A percentile compares a stretch with the other conserved stretches of the same genome.
Evolutionary conservation across 2,113 vertebrate genomes (phyloP).

Genomic region (Cercopithecus mona): DNA sequence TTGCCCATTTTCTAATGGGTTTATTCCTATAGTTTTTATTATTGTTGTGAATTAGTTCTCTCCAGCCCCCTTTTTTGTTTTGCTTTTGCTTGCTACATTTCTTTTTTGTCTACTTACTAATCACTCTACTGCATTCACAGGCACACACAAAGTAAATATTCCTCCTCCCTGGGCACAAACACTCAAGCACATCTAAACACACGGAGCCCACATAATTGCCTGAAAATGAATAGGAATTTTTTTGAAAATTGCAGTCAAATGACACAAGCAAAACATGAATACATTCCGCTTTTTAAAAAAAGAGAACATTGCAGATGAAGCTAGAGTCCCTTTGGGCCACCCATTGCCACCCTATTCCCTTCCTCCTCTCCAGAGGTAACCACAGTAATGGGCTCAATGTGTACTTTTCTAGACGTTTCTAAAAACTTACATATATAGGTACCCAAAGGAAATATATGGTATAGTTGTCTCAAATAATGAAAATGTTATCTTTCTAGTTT

Average conservation of each 20-base stretch:
- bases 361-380: conserved; percentile 18
- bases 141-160: conserved; percentile 59
- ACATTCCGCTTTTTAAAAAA: conserved; percentile 59
- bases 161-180: conserved; percentile 60
- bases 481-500: conserved; percentile 28
- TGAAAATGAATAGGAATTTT: conserved; percentile 71
- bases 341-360: conserved; percentile 30
- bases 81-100: conserved; percentile 53
- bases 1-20: not conserved
- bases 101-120: conserved; percentile 61
- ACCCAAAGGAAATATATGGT: not conserved
- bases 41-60: conserved; percentile 14
- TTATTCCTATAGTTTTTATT: not conserved
- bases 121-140: conserved; percentile 67
- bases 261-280: conserved; percentile 67
- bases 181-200: not conserved
- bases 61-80: not conserved
- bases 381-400: not conserved
- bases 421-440: not conserved
- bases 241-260: conserved; percentile 72
- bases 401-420: conserved; percentile 34
- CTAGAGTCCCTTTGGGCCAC: conserved; percentile 26
- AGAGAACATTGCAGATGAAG: not conserved
- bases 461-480: conserved; percentile 15
- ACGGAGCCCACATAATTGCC: conserved; percentile 54